Evolutionary conservation across 2,888 invertebrate genomes (phyloP), one percentile per base, ranked within the genome.

Genomic region (Panorpa germanica): DNA sequence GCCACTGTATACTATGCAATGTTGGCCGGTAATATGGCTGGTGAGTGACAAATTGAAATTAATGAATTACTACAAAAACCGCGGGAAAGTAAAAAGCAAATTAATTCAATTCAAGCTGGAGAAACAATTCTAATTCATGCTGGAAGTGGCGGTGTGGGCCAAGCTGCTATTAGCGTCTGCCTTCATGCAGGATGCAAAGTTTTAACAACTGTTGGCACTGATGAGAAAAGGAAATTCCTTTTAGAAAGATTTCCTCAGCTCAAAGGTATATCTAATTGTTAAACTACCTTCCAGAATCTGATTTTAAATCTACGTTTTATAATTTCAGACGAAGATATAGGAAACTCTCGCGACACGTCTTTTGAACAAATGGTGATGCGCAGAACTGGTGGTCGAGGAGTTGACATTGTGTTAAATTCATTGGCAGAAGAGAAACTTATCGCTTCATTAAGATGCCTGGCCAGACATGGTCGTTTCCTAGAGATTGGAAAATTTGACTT

Each of bases 401-500:
- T 90, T 0, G 78, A 90, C 45, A 49, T 86, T 18, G 75, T 88
- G 16, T 55, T 81, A 10, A 90, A 90, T 52, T 85, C 83, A 0
- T 54, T 90, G 25, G 69, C 85, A 2, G 85, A 81, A 42, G 85
- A 88, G 22, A 86, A 86, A 49, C 60, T 88, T 1, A 65, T 64
- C 45, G 73, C 90, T 8, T 83, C 83, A 37, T 65, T 90, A 21
- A 67, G 88, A 43, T 82, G 88, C 48, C 59, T 91, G 30, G 85
- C 83, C 3, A 60, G 66, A 40, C 81, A 83, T 48, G 91, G 90
- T 17, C 67, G 86, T 36, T 91, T 91, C 64, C 63, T 90, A 33
- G 91, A 93, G 62, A 91, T 91, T 47, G 91, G 91, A 44, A 91
- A 91, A 56, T 81, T 75, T 39, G 90, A 91, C 55, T 59, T 91